A percentile compares a stretch with the other conserved stretches of the same genome.
These are phyloP conservation scores for Crypturellus undulatus DNA, from an alignment of 2,113 vertebrate genomes.

Conservation along the genomic window DNA sequence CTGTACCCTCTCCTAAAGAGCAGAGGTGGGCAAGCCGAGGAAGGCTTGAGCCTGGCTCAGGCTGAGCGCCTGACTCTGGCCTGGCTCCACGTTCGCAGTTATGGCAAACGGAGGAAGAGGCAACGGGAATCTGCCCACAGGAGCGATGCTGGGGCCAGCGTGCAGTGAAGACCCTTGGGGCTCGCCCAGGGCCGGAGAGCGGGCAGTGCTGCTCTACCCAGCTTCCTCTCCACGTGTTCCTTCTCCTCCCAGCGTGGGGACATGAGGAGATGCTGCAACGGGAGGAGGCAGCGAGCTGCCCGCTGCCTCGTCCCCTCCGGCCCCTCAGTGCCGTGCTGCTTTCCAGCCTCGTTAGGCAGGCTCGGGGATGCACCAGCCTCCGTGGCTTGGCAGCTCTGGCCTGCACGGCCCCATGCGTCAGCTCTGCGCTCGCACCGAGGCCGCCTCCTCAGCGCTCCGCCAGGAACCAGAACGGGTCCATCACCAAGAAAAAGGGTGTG, in stretches of 20 bases:
- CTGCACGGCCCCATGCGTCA: background rate
- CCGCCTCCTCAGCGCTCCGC: background rate
- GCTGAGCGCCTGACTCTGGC: slow-evolving; percentile 50
- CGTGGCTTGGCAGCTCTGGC: rapidly evolving
- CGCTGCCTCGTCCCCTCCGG: background rate
- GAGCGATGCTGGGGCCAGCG: background rate
- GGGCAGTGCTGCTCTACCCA: background rate
- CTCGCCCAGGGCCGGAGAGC: background rate
- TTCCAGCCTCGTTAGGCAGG: background rate
- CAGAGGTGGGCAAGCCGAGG: slow-evolving; percentile 70
- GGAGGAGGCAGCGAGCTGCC: background rate
- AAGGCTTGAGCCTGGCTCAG: slow-evolving; percentile 67
- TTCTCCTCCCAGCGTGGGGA: background rate
- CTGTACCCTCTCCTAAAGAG: slow-evolving; percentile 71
- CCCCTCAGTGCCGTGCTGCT: rapidly evolving
- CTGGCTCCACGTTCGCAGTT: slow-evolving; percentile 38
- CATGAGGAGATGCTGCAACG: background rate
- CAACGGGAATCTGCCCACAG: slow-evolving; percentile 33
- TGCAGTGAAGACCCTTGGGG: background rate
- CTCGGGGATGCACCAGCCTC: background rate
- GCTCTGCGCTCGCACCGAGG: background rate
- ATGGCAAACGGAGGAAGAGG: slow-evolving; percentile 50
- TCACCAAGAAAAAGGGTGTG: slow-evolving; percentile 1
- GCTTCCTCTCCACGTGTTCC: rapidly evolving
- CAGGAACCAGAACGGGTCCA: background rate